A percentile compares a stretch with the other conserved stretches of the same genome.
Conservation (phyloP, 1,140 invertebrate genomes). For the Plutomurus gul region DNA sequence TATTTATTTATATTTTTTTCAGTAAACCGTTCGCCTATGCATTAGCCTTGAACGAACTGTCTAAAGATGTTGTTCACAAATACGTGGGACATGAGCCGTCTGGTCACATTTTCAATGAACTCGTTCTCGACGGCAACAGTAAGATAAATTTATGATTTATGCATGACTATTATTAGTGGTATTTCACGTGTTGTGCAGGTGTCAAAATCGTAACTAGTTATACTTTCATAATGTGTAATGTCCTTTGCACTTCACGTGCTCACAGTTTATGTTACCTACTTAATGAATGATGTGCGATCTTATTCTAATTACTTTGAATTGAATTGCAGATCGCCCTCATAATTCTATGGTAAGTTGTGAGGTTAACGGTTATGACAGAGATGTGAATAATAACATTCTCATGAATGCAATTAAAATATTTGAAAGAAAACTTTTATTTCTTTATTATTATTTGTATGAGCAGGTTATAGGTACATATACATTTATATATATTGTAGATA, state of each 20-base stretch:
- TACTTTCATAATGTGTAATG: too few species aligned
- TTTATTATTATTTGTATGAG: too few species aligned
- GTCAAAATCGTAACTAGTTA: too few species aligned
- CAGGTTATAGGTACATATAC: too few species aligned
- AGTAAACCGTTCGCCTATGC: constrained; percentile 96
- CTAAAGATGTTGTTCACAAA: constrained; percentile 86
- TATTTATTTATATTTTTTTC: neutral
- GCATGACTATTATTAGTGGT: too few species aligned
- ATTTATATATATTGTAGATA: neutral
- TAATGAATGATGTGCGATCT: neutral
- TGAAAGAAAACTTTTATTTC: too few species aligned
- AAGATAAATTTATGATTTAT: too few species aligned
- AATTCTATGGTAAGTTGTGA: constrained; percentile 86
- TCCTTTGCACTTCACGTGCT: neutral
- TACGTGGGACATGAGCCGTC: constrained; percentile 96
- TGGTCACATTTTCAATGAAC: constrained; percentile 93
- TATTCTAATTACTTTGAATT: neutral
- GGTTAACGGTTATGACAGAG: too few species aligned
- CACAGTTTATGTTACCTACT: too few species aligned
- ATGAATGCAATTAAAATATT: too few species aligned
- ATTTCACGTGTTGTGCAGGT: too few species aligned
- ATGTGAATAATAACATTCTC: too few species aligned
- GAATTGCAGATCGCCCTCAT: constrained; percentile 87
- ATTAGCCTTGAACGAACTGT: constrained; percentile 88
- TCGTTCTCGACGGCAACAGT: constrained; percentile 92